phyloP scores from a whole-genome alignment of 2,888 invertebrate genomes.

The Drosophila anceps region DNA sequence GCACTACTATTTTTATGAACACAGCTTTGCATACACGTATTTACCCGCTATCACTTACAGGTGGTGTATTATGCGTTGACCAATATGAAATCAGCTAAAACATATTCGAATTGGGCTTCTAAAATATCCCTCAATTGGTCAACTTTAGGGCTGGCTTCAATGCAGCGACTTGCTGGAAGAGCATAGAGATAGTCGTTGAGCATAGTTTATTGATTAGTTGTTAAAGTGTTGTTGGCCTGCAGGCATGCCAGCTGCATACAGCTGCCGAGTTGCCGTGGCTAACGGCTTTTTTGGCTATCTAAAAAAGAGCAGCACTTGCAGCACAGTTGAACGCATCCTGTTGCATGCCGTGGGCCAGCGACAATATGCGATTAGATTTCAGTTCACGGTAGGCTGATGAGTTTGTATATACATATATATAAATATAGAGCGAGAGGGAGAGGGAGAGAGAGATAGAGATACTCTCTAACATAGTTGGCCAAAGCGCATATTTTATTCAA shows the following conservation, averaged over 20 bases:
- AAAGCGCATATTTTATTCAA: constrained; percentile 41
- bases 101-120: background rate
- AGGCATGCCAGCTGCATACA: constrained; percentile 2
- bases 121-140: background rate
- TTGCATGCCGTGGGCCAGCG: constrained; percentile 36
- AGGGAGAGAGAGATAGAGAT: no score
- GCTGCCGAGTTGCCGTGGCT: constrained; percentile 9
- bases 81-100: background rate
- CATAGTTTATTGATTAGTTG: background rate
- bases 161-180: no score
- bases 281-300: constrained; percentile 24
- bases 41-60: background rate
- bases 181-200: background rate
- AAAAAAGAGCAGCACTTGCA: constrained; percentile 3
- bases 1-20: no score
- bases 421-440: background rate
- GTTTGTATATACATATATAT: background rate
- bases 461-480: constrained; percentile 29
- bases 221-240: constrained; percentile 17
- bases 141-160: background rate
- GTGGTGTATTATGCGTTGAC: background rate
- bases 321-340: constrained; percentile 32
- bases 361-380: constrained; percentile 15
- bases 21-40: no score
- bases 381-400: background rate